These are phyloP conservation scores for Drosophila flavopinicola DNA, from an alignment of 2,888 invertebrate genomes.

Conservation along the genomic window DNA sequence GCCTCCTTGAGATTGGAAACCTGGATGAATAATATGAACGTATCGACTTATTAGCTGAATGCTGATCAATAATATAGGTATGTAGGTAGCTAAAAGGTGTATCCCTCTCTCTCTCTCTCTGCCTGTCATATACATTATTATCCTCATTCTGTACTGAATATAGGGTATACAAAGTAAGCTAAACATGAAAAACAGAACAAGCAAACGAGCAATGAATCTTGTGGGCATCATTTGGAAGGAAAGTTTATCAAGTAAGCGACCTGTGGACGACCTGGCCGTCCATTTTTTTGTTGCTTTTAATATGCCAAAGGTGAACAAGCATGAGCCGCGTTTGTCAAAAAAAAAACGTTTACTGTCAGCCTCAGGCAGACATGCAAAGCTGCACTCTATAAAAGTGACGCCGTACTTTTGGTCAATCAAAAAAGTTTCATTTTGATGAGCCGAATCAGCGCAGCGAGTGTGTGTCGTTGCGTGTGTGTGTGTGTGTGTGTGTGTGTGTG, in stretches of 20 bases:
- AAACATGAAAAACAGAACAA: not conserved
- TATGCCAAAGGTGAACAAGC: conserved; percentile 45
- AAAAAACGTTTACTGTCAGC: conserved; percentile 3
- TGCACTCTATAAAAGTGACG: conserved; percentile 56
- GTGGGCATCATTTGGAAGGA: conserved; percentile 36
- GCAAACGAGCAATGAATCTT: conserved; percentile 26
- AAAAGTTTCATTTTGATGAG: conserved; percentile 61
- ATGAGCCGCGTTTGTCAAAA: conserved; percentile 39
- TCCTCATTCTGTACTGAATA: not conserved
- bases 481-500: not conserved
- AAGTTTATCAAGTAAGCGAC: conserved; percentile 32
- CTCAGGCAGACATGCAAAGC: conserved; percentile 15
- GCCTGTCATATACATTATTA: too few relatives aligned
- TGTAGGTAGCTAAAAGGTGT: too few relatives aligned
- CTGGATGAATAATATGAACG: too few relatives aligned
- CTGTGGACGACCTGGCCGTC: conserved; percentile 1
- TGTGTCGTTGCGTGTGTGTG: not conserved
- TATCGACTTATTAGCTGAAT: too few relatives aligned
- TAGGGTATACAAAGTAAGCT: conserved; percentile 1
- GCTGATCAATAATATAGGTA: too few relatives aligned
- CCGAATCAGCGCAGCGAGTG: conserved; percentile 18
- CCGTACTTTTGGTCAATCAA: conserved; percentile 57
- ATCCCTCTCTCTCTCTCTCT: too few relatives aligned
- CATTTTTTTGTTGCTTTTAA: conserved; percentile 16
- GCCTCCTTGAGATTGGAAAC: too few relatives aligned